Percentiles rank a stretch among this genome's conserved stretches.
phyloP scores from a whole-genome alignment of 2,113 vertebrate genomes.

The Rhabdomys dilectus region DNA sequence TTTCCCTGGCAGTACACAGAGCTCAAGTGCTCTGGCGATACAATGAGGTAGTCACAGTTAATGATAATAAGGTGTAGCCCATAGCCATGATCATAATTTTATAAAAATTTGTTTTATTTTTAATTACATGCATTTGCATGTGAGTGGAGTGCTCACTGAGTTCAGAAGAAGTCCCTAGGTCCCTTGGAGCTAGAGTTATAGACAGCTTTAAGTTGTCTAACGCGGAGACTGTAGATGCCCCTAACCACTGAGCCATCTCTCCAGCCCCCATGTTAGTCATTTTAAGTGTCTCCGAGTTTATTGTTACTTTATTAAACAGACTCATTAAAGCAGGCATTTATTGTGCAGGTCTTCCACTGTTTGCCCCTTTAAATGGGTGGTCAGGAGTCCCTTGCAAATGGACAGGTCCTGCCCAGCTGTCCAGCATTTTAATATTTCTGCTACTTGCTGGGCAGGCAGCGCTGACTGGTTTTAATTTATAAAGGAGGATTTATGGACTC shows the following conservation, averaged over 20 bases:
- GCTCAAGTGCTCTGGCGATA: accelerated
- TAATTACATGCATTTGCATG: not conserved
- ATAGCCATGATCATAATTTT: not conserved
- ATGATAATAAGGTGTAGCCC: conserved; percentile 47
- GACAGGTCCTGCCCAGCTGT: conserved; percentile 25
- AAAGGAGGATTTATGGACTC: conserved; percentile 84
- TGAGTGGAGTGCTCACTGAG: too few species aligned
- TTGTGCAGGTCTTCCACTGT: conserved; percentile 24
- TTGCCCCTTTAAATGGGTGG: not conserved
- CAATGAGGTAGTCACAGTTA: not conserved
- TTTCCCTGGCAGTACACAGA: accelerated
- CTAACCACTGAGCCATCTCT: not conserved
- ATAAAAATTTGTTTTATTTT: not conserved
- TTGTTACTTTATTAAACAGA: conserved; percentile 64
- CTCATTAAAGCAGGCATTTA: conserved; percentile 53
- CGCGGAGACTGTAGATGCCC: accelerated
- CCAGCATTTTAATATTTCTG: conserved; percentile 67
- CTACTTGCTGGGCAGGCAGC: conserved; percentile 70
- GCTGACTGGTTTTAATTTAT: conserved; percentile 79
- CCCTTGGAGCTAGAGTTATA: not conserved
- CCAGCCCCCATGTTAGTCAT: not conserved
- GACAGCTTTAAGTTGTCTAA: not conserved
- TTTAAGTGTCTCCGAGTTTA: conserved; percentile 5
- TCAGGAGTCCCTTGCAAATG: conserved; percentile 39
- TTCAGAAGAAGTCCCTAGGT: not conserved